Conservation (phyloP, 1,140 invertebrate species). For the Zaprionus gabonicus region DNA sequence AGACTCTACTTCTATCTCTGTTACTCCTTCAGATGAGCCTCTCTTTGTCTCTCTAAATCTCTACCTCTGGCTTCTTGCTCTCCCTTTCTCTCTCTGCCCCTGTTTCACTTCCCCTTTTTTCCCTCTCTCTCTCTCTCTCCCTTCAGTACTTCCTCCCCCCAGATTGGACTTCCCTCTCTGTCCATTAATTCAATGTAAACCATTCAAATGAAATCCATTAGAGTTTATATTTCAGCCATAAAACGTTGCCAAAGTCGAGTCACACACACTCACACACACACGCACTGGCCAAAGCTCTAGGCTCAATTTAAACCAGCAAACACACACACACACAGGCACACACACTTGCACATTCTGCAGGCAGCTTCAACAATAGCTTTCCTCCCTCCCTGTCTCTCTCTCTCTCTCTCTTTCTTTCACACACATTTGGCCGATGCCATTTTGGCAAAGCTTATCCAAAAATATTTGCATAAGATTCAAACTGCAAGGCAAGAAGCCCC, state of each 20-base stretch:
- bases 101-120: too few relatives aligned
- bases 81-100: too few relatives aligned
- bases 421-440: constrained; percentile 47
- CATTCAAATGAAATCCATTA: constrained; percentile 80
- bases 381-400: constrained; percentile 3
- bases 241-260: constrained; percentile 49
- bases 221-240: constrained; percentile 79
- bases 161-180: neutral
- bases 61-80: too few relatives aligned
- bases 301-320: constrained; percentile 64
- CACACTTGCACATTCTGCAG: neutral
- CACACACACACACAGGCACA: neutral
- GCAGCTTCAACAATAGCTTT: neutral
- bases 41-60: too few relatives aligned
- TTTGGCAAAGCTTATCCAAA: constrained; percentile 72
- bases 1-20: neutral
- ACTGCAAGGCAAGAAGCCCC: constrained; percentile 73
- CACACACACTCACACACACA: constrained; percentile 15
- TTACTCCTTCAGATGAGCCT: too few relatives aligned
- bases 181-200: constrained; percentile 73
- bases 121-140: neutral
- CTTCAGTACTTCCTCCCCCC: neutral
- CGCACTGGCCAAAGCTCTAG: constrained; percentile 46
- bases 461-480: constrained; percentile 81
- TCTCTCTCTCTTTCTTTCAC: constrained; percentile 1